Percentiles rank a stretch among this genome's conserved stretches.
Evolutionary conservation across 1,140 invertebrate genomes (phyloP).

Genomic region (Oncopodura yosiiana): DNA sequence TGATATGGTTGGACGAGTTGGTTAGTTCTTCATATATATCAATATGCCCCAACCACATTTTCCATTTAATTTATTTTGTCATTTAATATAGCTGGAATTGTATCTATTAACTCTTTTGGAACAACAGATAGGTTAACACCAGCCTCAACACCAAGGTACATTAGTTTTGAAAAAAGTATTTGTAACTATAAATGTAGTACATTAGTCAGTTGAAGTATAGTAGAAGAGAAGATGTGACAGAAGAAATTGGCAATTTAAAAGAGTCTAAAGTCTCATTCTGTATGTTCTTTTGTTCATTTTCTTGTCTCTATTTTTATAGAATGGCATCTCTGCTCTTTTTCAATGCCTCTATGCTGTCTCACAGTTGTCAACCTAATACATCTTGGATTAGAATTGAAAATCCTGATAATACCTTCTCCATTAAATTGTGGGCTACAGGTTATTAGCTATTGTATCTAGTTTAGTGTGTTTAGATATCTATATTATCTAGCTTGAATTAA

Average conservation of each 20-base stretch:
- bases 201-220: no score
- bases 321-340: slow-evolving; percentile 21
- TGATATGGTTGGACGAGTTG: slow-evolving; percentile 2
- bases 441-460: neutral
- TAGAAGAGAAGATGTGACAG: no score
- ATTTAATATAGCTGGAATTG: slow-evolving; percentile 18
- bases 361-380: slow-evolving; percentile 23
- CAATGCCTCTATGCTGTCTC: slow-evolving; percentile 24
- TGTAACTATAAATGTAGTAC: no score
- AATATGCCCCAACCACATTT: no score
- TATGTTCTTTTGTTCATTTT: slow-evolving; percentile 4
- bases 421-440: slow-evolving; percentile 23
- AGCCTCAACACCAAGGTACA: slow-evolving; percentile 14
- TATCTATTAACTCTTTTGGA: slow-evolving; percentile 17
- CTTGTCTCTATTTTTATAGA: neutral
- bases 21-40: no score
- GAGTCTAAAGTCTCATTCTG: neutral
- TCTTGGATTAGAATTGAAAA: slow-evolving; percentile 22
- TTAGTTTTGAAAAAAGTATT: no score
- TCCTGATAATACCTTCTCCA: slow-evolving; percentile 20
- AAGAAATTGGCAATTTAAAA: neutral
- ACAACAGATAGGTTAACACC: slow-evolving; percentile 19
- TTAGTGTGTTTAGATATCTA: no score
- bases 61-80: no score
- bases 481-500: no score